phyloP scores from a whole-genome alignment of 2,888 invertebrate species.

The Oscheius onirici region DNA sequence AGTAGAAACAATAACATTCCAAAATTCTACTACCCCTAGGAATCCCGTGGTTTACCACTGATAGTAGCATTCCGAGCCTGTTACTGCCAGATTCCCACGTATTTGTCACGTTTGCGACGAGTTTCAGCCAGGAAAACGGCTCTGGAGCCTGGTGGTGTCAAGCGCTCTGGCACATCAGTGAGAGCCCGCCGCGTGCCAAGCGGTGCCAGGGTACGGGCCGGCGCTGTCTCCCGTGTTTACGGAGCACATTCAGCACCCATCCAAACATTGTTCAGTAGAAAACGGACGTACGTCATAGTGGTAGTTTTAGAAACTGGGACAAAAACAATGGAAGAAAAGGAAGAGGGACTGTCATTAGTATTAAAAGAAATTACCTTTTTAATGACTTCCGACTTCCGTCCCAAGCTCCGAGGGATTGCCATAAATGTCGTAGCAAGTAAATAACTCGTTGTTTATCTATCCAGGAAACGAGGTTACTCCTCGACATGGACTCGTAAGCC shows the following conservation, averaged over 20 bases:
- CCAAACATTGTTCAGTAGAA: conserved; percentile 27
- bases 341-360: not conserved
- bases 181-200: conserved; percentile 26
- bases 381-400: not conserved
- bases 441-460: not conserved
- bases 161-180: not conserved
- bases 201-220: conserved; percentile 16
- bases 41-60: no score
- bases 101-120: not conserved
- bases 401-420: not conserved
- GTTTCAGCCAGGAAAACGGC: conserved; percentile 8
- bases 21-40: no score
- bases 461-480: not conserved
- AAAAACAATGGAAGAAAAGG: not conserved
- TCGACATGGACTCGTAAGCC: conserved; percentile 6
- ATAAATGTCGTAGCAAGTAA: not conserved
- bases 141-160: conserved; percentile 18
- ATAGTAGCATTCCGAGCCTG: no score
- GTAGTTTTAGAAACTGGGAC: not conserved
- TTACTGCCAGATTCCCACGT: no score
- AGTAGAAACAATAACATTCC: no score
- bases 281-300: conserved; percentile 9
- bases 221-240: conserved; percentile 25
- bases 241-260: conserved; percentile 27
- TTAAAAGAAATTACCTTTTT: not conserved